Base-by-base conservation (phyloP, 2,888 invertebrate species). In the Alitta virens region DNA sequence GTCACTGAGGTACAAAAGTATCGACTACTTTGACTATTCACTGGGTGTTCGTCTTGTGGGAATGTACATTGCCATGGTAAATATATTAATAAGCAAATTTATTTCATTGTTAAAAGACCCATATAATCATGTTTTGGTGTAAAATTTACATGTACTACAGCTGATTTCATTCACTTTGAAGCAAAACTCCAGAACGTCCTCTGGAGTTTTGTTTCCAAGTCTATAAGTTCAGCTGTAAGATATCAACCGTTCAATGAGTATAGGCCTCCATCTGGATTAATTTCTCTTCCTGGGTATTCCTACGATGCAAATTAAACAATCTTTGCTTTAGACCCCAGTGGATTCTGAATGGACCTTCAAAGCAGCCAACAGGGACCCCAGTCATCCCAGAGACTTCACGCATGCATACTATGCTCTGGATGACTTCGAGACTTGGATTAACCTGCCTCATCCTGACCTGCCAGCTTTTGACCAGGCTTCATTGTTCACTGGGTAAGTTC, bases 61-160 rank as follows among this genome's bases (percentile, higher is more conserved):
- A 54, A 72, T 72, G 67, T 72, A 70, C 64, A 71, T 75, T 51
- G 72, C 74, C 24, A 72, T 73, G 67, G 75, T 75, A 69, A 63
- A 64, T 58, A 12, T 33, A 18, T 12, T 18, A 38, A 50, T n/a
- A n/a, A n/a, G n/a, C n/a, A n/a, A n/a, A n/a, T n/a, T n/a, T n/a
- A n/a, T n/a, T n/a, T n/a, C n/a, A n/a, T n/a, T n/a, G n/a, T n/a
- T n/a, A n/a, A n/a, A n/a, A n/a, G n/a, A n/a, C n/a, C n/a, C n/a
- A n/a, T n/a, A n/a, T n/a, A n/a, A n/a, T n/a, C n/a, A n/a, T n/a
- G n/a, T n/a, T n/a, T n/a, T n/a, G n/a, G n/a, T n/a, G n/a, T n/a
- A n/a, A n/a, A n/a, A n/a, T n/a, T n/a, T n/a, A n/a, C n/a, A n/a
- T n/a, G n/a, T n/a, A n/a, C n/a, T n/a, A n/a, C n/a, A n/a, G n/a